Evolutionary conservation across 2,888 invertebrate species (phyloP), one percentile per base, ranked within the genome.

Genomic region (Boloria euphrosyne): DNA sequence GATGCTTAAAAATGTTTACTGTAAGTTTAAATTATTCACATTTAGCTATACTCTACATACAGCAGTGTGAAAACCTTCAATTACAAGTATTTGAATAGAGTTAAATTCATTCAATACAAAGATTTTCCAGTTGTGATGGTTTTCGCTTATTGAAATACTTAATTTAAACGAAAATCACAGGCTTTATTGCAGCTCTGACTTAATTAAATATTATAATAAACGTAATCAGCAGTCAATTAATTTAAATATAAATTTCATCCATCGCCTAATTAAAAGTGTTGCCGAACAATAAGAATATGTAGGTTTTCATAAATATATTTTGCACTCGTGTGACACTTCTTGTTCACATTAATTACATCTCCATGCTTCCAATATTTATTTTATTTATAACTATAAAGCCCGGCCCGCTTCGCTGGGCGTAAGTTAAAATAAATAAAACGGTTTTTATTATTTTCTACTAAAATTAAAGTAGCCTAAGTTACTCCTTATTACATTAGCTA

Each of bases 201-300:
- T 65, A 65, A 65, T 65, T 61, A 65, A 66, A 66, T 57, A 62
- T 62, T 55, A 44, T 18, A 57, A 66, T 66, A 62, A 62, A 58
- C 52, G 66, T 66, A 66, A 66, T 66, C 66, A 66, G 62, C 62
- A 65, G 66, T 52, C 50, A 51, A 66, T 66, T 62, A 66, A 62
- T 66, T 62, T 62, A 16, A 62, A 57, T 66, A 17, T 57, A 62
- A 51, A 66, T 62, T 62, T 52, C 43, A 65, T 47, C 60, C 49
- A 14, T 27, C 31, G 31, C 46, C 46, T 53, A 51, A 61, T 61
- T 61, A 54, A 66, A 54, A 49, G 46, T 54, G 16, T 47, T 17
- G 47, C 3, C 17, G 14, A 38, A 31, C 31, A 59, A 49, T 49
- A 49, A 49, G 16, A 46, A 31, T 49, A 46, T 58, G n/a, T 47